phyloP scores from a whole-genome alignment of 2,888 invertebrate genomes.

The Conomelus anceps region DNA sequence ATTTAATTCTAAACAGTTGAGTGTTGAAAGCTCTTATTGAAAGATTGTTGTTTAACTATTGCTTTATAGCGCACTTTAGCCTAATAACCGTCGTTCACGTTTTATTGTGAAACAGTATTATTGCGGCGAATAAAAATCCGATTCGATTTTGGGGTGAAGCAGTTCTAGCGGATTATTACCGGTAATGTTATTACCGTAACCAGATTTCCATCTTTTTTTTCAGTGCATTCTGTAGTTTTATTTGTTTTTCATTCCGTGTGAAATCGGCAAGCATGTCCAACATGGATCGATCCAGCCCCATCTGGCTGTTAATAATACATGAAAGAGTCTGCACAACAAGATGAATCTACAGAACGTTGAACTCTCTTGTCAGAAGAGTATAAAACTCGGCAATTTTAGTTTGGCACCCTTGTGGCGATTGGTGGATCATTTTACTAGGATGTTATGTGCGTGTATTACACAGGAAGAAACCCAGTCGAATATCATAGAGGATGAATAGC shows the following conservation, averaged over 20 bases:
- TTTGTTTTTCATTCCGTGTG: not conserved
- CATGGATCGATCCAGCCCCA: not conserved
- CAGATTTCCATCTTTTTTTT: not conserved
- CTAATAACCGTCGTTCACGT: too few species aligned
- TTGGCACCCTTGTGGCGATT: not conserved
- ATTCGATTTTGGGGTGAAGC: not conserved
- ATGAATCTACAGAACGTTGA: not conserved
- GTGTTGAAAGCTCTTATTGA: too few species aligned
- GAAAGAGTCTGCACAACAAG: not conserved
- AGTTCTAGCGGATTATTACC: not conserved
- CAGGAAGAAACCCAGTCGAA: not conserved
- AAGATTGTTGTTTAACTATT: too few species aligned
- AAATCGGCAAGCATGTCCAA: not conserved
- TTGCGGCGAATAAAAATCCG: not conserved
- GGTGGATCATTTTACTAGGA: not conserved
- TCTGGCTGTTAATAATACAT: not conserved
- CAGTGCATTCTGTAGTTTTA: not conserved
- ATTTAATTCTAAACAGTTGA: too few species aligned
- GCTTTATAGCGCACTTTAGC: too few species aligned
- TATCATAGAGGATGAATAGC: not conserved
- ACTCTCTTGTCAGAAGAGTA: not conserved
- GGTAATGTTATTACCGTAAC: not conserved
- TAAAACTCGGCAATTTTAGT: not conserved
- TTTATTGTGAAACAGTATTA: too few species aligned
- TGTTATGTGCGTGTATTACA: not conserved